Percentiles rank a stretch among this genome's conserved stretches.
phyloP scores from a whole-genome alignment of 2,113 vertebrate genomes.

The Myotis davidii region DNA sequence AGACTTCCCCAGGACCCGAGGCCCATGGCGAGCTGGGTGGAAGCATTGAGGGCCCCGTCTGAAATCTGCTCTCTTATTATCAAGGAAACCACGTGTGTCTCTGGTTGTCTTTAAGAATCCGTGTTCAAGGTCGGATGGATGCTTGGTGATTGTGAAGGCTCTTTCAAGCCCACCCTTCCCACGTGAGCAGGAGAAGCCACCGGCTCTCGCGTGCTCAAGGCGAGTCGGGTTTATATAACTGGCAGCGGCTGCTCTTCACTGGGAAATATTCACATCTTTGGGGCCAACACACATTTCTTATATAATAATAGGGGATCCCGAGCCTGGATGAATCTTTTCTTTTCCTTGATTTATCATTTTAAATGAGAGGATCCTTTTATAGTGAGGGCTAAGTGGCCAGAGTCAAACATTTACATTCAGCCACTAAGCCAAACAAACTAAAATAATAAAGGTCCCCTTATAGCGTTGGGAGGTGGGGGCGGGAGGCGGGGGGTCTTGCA shows the following conservation, averaged over 20 bases:
- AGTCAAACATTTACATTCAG: neutral
- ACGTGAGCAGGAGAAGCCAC: constrained; percentile 34
- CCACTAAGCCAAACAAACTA: neutral
- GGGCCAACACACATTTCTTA: neutral
- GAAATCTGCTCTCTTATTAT: constrained; percentile 60
- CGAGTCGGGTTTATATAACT: neutral
- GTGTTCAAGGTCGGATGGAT: constrained; percentile 65
- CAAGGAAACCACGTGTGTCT: constrained; percentile 46
- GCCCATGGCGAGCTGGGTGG: neutral
- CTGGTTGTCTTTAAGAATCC: constrained; percentile 54
- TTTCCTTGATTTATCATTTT: neutral
- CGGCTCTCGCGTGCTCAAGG: neutral
- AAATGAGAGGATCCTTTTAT: neutral
- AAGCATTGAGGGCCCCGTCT: constrained; percentile 10
- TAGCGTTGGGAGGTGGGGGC: too few relatives aligned
- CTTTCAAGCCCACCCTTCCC: constrained; percentile 44
- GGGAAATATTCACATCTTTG: neutral
- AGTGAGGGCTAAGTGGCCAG: neutral
- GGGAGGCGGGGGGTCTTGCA: neutral
- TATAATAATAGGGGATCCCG: neutral
- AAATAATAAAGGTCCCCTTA: neutral
- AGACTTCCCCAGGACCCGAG: neutral
- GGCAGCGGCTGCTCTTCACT: neutral
- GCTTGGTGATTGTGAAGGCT: constrained; percentile 62
- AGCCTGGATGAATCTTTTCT: neutral